Conservation (phyloP, 2,797 vertebrate species). For the Lutjanus argentimaculatus region DNA sequence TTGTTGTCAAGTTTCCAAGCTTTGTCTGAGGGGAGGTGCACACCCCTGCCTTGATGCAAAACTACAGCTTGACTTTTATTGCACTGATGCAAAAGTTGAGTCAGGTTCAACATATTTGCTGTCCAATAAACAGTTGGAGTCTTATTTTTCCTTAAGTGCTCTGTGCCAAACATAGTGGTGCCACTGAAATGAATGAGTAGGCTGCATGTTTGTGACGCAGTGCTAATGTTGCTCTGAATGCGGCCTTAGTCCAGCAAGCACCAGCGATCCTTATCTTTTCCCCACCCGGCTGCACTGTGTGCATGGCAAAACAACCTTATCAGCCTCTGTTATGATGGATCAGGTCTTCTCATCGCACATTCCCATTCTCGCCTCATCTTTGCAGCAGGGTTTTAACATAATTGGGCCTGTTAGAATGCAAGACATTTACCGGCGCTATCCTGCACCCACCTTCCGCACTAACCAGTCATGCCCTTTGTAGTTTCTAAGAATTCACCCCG, state of each 20-base stretch:
- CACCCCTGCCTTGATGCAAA: no score
- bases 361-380: conserved; percentile 33
- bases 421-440: conserved; percentile 25
- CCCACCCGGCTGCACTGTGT: neutral
- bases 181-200: neutral
- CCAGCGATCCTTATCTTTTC: conserved; percentile 4
- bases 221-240: neutral
- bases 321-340: conserved; percentile 39
- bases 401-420: conserved; percentile 60
- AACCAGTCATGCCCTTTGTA: conserved; percentile 46
- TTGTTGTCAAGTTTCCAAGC: no score
- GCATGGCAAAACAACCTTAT: conserved; percentile 30
- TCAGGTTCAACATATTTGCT: no score
- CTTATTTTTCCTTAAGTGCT: neutral
- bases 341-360: conserved; percentile 31
- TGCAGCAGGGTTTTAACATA: conserved; percentile 54
- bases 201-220: neutral
- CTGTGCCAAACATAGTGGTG: neutral
- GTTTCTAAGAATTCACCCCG: conserved; percentile 46
- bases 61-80: neutral
- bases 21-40: no score
- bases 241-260: neutral
- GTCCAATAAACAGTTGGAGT: neutral
- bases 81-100: neutral
- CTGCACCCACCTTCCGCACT: conserved; percentile 21